Evolutionary conservation across 1,140 invertebrate species (phyloP), one percentile per base, ranked within the genome.

Genomic region (Hermetia illucens): DNA sequence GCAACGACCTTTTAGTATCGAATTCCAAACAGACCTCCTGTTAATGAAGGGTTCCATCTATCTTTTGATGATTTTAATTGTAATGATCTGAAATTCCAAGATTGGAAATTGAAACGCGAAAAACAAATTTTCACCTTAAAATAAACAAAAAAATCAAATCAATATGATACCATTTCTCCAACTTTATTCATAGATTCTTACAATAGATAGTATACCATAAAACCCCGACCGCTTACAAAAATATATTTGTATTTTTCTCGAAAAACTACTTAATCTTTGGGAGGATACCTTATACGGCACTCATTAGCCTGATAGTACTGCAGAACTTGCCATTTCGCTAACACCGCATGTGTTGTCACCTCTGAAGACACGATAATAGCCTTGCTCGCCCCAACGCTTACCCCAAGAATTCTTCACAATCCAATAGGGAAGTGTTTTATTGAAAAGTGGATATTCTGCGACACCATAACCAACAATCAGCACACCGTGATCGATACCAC

Each of bases 391-490:
- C 91, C 91, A 95, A 18, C 59, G 64, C 21, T 61, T 52, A 39
- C 92, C 86, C 89, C 90, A 92, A 38, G 86, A 90, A 62, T 95
- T 95, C 63, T 96, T 94, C 4, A 94, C 67, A 36, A 82, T 83
- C 90, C 90, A 95, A 54, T 79, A 95, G 1, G 91, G 91, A 32
- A 91, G 61, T 3, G 66, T 70, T 61, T 79, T 85, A 38, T 88
- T 75, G 63, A 88, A 88, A 12, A 81, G 58, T 15, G 80, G 78
- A 63, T 86, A 87, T 37, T 68, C 83, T 81, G 70, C 52, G 72
- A 76, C 60, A 43, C 87, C 88, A 58, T 77, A 95, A 40, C 91
- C 92, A 17, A 95, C 90, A 54, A 96, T 88, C 1, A 96, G 64
- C 20, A 97, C 91, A 6, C 92, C 89, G 56, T 93, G 89, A 64